Percentiles rank a stretch among this genome's conserved stretches.
phyloP scores from a whole-genome alignment of 1,140 invertebrate species.

The Orius insidiosus region DNA sequence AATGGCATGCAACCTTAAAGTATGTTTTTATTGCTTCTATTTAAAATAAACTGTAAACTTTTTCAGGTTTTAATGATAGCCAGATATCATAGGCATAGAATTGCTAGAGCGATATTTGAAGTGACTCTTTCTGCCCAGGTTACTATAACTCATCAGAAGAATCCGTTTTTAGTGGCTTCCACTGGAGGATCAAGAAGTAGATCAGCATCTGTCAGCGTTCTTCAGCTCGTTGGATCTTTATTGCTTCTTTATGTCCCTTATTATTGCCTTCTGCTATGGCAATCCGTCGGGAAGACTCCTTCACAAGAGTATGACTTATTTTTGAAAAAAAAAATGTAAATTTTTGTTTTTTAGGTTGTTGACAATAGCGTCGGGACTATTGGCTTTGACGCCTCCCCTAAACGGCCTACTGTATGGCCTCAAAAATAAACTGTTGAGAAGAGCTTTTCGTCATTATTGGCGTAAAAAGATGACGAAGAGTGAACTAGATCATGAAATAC shows the following conservation, averaged over 20 bases:
- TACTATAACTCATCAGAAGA: slow-evolving; percentile 62
- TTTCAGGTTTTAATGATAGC: slow-evolving; percentile 53
- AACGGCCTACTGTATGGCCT: slow-evolving; percentile 62
- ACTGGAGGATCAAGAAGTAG: slow-evolving; percentile 33
- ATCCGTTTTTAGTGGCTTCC: slow-evolving; percentile 39
- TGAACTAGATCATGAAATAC: slow-evolving; percentile 53
- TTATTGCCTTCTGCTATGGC: slow-evolving; percentile 49
- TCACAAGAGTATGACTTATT: slow-evolving; percentile 4
- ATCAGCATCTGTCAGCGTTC: slow-evolving; percentile 46
- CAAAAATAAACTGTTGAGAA: slow-evolving; percentile 46
- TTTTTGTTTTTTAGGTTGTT: slow-evolving; percentile 27
- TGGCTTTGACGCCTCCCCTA: slow-evolving; percentile 48
- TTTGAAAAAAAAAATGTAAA: no score
- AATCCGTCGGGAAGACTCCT: slow-evolving; percentile 23
- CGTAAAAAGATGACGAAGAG: slow-evolving; percentile 62
- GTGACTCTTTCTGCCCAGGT: slow-evolving; percentile 67
- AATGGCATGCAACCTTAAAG: slow-evolving; percentile 50
- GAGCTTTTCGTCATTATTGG: slow-evolving; percentile 59
- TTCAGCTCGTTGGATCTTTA: slow-evolving; percentile 43
- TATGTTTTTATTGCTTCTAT: slow-evolving; percentile 19
- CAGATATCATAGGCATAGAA: slow-evolving; percentile 60
- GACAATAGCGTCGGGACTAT: slow-evolving; percentile 33
- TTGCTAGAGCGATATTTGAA: slow-evolving; percentile 68
- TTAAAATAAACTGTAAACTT: background rate
- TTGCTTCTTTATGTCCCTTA: slow-evolving; percentile 55